Conservation (phyloP, 2,113 vertebrate genomes). For the Porphyrio hochstetteri region DNA sequence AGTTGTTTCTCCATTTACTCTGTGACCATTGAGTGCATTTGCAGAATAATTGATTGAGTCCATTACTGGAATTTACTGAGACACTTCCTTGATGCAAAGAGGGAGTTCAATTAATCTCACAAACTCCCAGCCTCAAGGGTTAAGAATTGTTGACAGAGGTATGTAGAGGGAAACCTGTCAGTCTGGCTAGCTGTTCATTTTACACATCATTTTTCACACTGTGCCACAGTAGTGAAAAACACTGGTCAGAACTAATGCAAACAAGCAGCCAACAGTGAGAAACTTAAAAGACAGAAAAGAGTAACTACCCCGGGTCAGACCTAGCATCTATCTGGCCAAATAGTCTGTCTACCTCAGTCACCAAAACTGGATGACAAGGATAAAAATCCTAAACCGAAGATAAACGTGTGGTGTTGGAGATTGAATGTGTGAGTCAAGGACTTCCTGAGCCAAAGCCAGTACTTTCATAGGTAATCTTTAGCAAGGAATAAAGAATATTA, state of each 20-base stretch:
- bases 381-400: background rate
- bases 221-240: background rate
- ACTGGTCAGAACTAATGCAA: background rate
- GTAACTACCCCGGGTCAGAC: background rate
- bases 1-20: background rate
- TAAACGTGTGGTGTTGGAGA: background rate
- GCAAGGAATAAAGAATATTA: background rate
- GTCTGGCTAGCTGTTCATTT: background rate
- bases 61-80: background rate
- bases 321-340: background rate
- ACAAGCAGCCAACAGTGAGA: background rate
- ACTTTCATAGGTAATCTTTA: background rate
- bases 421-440: background rate
- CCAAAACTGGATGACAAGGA: background rate
- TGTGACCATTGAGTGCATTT: background rate
- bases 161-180: background rate
- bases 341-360: background rate
- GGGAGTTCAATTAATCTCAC: background rate
- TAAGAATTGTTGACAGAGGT: background rate
- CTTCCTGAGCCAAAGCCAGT: background rate
- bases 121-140: background rate
- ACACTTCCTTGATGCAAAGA: background rate
- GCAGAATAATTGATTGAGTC: background rate
- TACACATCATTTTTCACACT: background rate
- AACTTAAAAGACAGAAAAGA: background rate